Evolutionary conservation across 2,113 vertebrate species (phyloP).

Genomic region (Cephalopterus ornatus): DNA sequence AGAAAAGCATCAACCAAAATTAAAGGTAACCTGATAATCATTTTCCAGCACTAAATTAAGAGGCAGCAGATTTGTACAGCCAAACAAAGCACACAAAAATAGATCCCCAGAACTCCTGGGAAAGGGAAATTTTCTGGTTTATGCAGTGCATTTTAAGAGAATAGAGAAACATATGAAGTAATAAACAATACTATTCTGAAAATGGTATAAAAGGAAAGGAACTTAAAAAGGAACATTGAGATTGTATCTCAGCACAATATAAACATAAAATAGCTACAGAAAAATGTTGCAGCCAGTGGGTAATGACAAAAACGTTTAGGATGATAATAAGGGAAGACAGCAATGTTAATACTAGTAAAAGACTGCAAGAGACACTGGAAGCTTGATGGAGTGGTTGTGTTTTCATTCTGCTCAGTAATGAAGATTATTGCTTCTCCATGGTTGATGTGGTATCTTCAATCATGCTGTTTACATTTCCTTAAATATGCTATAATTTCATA

Average conservation of each 20-base stretch:
- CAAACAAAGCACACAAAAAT: constrained; percentile 1
- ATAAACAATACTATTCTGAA: background rate
- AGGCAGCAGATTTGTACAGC: background rate
- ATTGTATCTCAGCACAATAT: background rate
- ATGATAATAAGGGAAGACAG: background rate
- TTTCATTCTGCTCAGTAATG: background rate
- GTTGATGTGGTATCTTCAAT: background rate
- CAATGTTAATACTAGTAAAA: background rate
- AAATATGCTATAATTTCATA: background rate
- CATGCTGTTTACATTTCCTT: background rate
- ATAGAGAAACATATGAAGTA: background rate
- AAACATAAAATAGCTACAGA: background rate
- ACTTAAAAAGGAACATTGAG: background rate
- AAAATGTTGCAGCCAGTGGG: background rate
- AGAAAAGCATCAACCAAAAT: constrained; percentile 12
- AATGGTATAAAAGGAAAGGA: background rate
- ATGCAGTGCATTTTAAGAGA: background rate
- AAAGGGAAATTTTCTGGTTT: background rate
- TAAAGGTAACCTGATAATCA: background rate
- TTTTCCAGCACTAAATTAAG: background rate
- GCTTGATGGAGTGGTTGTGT: background rate
- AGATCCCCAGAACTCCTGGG: background rate
- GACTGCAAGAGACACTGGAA: background rate
- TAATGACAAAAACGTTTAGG: background rate
- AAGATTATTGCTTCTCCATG: background rate